Conservation (phyloP, 2,888 invertebrate genomes). For the Mesoligia furuncula region DNA sequence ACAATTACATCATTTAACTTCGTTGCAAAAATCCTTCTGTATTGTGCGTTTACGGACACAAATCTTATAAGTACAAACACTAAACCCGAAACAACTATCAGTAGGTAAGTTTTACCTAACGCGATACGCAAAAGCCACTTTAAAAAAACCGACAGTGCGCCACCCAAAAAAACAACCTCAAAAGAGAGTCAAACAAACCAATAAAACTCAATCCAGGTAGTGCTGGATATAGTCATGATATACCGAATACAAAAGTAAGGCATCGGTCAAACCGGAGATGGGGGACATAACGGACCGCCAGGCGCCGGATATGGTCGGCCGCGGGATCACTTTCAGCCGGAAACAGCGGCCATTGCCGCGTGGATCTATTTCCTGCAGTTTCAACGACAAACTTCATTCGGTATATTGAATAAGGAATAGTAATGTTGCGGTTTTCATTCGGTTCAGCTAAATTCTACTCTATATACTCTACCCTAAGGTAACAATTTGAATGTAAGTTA, state of each 20-base stretch:
- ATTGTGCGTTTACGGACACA: neutral
- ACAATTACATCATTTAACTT: neutral
- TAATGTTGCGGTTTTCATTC: conserved; percentile 43
- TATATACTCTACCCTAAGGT: neutral
- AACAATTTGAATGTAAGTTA: conserved; percentile 6
- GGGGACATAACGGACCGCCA: conserved; percentile 72
- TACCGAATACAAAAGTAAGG: conserved; percentile 55
- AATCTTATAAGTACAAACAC: neutral
- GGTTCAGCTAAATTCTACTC: neutral
- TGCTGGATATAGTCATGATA: conserved; percentile 45
- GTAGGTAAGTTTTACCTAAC: too few relatives aligned
- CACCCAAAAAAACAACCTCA: neutral
- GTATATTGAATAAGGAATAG: conserved; percentile 66
- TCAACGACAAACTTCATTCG: conserved; percentile 75
- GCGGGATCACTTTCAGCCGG: conserved; percentile 78
- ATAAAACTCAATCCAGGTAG: conserved; percentile 49
- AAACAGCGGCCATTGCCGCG: conserved; percentile 75
- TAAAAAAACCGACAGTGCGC: neutral
- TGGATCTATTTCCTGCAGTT: conserved; percentile 79
- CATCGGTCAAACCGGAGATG: conserved; percentile 67
- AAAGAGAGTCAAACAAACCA: conserved; percentile 21
- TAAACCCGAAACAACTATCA: neutral
- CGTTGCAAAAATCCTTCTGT: neutral
- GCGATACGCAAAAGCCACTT: neutral
- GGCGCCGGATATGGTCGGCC: conserved; percentile 72